Evolutionary conservation across 2,888 invertebrate genomes (phyloP).

Genomic region (Parnassius mnemosyne): DNA sequence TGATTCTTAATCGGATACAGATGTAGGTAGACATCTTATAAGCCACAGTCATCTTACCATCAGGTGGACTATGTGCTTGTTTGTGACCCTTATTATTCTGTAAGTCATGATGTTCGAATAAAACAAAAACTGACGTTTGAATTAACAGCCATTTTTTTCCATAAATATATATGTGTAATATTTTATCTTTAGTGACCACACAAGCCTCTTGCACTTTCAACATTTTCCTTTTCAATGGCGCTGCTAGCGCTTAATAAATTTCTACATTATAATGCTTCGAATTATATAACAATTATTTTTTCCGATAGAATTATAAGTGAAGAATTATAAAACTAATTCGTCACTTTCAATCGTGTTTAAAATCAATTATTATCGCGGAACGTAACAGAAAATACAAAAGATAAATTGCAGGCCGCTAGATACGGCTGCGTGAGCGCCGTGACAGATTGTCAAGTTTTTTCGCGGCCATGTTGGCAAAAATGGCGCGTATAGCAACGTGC

Average conservation of each 20-base stretch:
- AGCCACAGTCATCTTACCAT: too few species aligned
- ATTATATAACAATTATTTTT: background rate
- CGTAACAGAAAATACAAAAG: conserved; percentile 37
- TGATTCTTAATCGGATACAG: too few species aligned
- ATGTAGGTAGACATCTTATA: too few species aligned
- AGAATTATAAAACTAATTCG: conserved; percentile 17
- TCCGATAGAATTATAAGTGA: background rate
- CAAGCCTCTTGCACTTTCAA: too few species aligned
- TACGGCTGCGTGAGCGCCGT: conserved; percentile 53
- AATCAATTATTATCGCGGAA: conserved; percentile 22
- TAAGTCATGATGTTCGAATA: too few species aligned
- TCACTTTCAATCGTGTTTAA: conserved; percentile 22
- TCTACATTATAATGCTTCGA: too few species aligned
- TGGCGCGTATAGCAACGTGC: conserved; percentile 53
- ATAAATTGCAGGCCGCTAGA: conserved; percentile 60
- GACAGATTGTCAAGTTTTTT: conserved; percentile 68
- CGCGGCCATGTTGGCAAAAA: conserved; percentile 66
- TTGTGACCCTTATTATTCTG: too few species aligned
- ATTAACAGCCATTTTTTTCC: background rate
- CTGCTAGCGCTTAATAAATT: too few species aligned
- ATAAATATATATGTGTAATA: background rate
- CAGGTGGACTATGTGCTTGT: too few species aligned
- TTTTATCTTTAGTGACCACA: too few species aligned
- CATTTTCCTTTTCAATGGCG: too few species aligned
- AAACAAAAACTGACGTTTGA: too few species aligned